Evolutionary conservation across 2,797 vertebrate species (phyloP).

Genomic region (Chelon labrosus): DNA sequence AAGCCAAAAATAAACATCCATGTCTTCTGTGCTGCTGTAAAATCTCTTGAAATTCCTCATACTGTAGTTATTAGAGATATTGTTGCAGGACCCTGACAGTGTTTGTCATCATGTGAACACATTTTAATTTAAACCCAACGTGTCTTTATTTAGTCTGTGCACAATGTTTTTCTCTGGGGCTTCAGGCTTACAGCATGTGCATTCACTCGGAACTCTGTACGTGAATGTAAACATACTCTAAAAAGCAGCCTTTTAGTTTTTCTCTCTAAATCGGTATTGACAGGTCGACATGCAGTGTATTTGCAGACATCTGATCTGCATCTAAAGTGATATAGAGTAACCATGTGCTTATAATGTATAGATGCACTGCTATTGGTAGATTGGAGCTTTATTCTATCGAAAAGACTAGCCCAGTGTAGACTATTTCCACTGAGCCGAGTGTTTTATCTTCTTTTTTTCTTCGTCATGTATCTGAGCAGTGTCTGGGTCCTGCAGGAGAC

Average conservation of each 20-base stretch:
- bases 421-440: slow-evolving; percentile 25
- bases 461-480: slow-evolving; percentile 51
- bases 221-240: slow-evolving; percentile 2
- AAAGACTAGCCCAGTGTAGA: slow-evolving; percentile 4
- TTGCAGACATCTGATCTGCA: background rate
- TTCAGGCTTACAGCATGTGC: background rate
- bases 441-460: slow-evolving; percentile 18
- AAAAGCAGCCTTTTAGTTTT: slow-evolving; percentile 5
- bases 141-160: background rate
- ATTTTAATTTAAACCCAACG: slow-evolving; percentile 22
- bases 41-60: slow-evolving; percentile 27
- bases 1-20: slow-evolving; percentile 47
- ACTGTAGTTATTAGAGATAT: slow-evolving; percentile 26
- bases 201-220: background rate
- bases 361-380: background rate
- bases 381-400: background rate
- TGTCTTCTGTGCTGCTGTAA: slow-evolving; percentile 17
- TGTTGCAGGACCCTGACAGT: background rate
- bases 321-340: background rate
- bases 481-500: slow-evolving; percentile 63
- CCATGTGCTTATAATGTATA: background rate
- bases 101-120: slow-evolving; percentile 19
- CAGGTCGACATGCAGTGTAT: background rate
- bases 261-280: background rate
- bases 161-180: background rate